These are phyloP conservation scores for Prietella phreatophila DNA, from an alignment of 2,113 vertebrate genomes.

Conservation along the genomic window DNA sequence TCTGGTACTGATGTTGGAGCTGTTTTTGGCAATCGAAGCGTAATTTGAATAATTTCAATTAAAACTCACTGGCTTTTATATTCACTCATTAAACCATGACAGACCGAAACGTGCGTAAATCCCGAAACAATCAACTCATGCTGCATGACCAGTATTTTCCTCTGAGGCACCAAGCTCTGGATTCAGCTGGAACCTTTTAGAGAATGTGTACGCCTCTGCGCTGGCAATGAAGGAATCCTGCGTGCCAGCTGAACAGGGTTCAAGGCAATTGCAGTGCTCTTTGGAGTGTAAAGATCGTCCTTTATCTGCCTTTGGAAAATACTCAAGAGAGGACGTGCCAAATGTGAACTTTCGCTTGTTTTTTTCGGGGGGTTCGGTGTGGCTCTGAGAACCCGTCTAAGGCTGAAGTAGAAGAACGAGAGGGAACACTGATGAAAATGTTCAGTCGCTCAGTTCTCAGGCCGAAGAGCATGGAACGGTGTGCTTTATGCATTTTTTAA, in stretches of 20 bases:
- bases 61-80: slow-evolving; percentile 28
- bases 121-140: slow-evolving; percentile 30
- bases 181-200: slow-evolving; percentile 8
- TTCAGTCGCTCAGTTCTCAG: not conserved
- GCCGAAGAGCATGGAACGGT: not conserved
- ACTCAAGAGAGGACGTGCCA: not conserved
- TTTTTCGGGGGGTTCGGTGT: not conserved
- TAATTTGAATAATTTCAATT: slow-evolving; percentile 39
- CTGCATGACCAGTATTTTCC: slow-evolving; percentile 20
- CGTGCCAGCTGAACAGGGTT: not conserved
- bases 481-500: not conserved
- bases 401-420: not conserved
- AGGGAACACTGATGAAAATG: not conserved
- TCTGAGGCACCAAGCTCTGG: not conserved
- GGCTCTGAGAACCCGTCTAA: not conserved
- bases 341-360: slow-evolving; percentile 8
- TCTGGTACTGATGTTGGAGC: not conserved
- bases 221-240: slow-evolving; percentile 1
- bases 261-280: slow-evolving; percentile 19
- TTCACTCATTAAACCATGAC: slow-evolving; percentile 29
- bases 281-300: slow-evolving; percentile 11
- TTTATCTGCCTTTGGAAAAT: slow-evolving; percentile 7
- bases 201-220: not conserved
- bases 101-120: slow-evolving; percentile 14
- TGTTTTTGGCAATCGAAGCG: not conserved